A percentile compares a stretch with the other conserved stretches of the same genome.
phyloP scores from a whole-genome alignment of 2,113 vertebrate genomes.

The Colinus virginianus region DNA sequence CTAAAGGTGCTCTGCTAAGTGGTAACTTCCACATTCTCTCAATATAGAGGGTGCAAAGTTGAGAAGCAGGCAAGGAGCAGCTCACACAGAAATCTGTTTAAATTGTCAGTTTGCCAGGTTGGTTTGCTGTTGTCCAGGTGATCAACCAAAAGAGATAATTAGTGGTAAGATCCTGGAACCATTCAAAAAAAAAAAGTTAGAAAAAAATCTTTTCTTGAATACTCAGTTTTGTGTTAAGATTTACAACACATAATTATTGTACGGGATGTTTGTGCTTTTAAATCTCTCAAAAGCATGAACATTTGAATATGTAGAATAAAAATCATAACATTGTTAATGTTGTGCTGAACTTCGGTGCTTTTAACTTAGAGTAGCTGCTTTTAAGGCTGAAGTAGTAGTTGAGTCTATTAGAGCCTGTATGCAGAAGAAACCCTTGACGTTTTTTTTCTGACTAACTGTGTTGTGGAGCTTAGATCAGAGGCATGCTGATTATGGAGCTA shows the following conservation, averaged over 20 bases:
- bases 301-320: not conserved
- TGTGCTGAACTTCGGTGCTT: not conserved
- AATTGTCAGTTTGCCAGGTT: not conserved
- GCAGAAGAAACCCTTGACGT: not conserved
- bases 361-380: not conserved
- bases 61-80: not conserved
- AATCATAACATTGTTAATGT: not conserved
- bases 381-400: not conserved
- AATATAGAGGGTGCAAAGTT: not conserved
- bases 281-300: not conserved
- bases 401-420: not conserved
- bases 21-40: not conserved
- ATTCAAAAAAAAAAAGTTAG: not conserved
- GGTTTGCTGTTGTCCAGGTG: not conserved
- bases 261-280: not conserved
- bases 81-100: not conserved
- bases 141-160: not conserved
- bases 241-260: not conserved
- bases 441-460: not conserved
- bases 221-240: not conserved
- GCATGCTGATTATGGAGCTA: not conserved
- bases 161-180: rapidly evolving
- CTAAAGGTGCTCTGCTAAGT: not conserved
- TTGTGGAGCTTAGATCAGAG: not conserved
- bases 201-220: not conserved